These are phyloP conservation scores for Amaurobius ferox DNA, from an alignment of 2,888 invertebrate genomes.

Conservation along the genomic window DNA sequence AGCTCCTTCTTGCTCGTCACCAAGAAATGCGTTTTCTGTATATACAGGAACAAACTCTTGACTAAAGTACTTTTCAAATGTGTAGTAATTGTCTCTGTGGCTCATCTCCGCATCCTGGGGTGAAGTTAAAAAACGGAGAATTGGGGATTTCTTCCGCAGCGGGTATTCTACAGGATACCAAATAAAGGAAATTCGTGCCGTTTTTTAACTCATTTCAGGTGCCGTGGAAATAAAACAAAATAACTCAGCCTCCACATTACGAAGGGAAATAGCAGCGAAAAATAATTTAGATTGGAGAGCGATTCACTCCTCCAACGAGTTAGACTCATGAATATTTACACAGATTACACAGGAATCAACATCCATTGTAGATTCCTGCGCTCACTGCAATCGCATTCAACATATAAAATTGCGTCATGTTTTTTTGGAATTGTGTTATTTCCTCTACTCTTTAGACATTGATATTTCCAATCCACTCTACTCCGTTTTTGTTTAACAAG, in stretches of 20 bases:
- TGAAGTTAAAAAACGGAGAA: conserved; percentile 8
- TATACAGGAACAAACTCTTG: conserved; percentile 61
- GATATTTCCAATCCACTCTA: conserved; percentile 37
- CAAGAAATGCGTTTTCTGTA: conserved; percentile 24
- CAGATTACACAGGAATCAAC: conserved; percentile 66
- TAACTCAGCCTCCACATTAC: conserved; percentile 20
- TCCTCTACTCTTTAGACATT: background rate
- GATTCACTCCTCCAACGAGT: conserved; percentile 55
- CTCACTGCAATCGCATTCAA: background rate
- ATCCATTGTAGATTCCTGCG: conserved; percentile 65
- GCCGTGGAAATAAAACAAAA: conserved; percentile 45
- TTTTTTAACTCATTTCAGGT: conserved; percentile 54
- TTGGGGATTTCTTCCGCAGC: conserved; percentile 22
- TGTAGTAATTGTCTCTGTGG: conserved; percentile 60
- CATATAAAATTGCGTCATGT: conserved; percentile 22
- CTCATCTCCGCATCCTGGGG: conserved; percentile 27
- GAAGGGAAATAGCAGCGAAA: conserved; percentile 23
- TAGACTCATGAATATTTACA: conserved; percentile 68
- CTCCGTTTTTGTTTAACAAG: conserved; percentile 25
- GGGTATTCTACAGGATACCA: conserved; percentile 51
- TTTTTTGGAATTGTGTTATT: conserved; percentile 9
- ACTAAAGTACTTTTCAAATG: conserved; percentile 66
- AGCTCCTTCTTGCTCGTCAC: conserved; percentile 47
- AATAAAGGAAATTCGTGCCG: conserved; percentile 31
- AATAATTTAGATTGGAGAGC: conserved; percentile 56